Conservation (phyloP, 2,113 vertebrate species). For the Xerus inauris region DNA sequence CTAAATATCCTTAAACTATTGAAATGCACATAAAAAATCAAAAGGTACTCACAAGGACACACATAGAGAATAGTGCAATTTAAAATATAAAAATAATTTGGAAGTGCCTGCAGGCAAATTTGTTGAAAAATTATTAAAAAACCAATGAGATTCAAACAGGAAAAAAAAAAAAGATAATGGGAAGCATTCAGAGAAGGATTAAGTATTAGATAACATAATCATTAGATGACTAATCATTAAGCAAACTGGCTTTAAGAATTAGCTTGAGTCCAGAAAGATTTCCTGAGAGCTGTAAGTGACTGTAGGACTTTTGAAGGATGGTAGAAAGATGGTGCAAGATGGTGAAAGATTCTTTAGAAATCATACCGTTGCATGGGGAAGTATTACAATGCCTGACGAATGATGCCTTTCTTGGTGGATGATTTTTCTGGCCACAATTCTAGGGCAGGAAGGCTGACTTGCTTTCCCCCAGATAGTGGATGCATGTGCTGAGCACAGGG, state of each 20-base stretch:
- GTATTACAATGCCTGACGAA: neutral
- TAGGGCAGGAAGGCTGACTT: neutral
- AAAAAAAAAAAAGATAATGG: neutral
- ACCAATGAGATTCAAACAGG: neutral
- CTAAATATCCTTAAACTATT: neutral
- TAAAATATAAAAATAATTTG: constrained; percentile 48
- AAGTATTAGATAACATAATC: neutral
- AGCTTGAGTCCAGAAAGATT: neutral
- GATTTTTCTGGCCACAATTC: neutral
- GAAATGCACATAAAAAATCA: neutral
- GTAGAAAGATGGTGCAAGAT: neutral
- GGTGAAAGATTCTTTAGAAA: neutral
- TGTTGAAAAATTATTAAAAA: constrained; percentile 48
- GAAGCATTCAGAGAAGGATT: neutral
- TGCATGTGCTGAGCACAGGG: neutral
- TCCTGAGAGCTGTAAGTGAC: neutral
- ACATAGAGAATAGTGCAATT: neutral
- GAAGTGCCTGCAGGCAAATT: neutral
- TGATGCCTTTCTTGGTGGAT: neutral
- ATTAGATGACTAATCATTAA: constrained; percentile 25
- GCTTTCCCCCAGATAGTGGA: neutral
- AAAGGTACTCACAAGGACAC: neutral
- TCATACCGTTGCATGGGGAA: neutral
- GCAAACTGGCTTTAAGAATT: constrained; percentile 3
- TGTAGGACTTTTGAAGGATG: neutral